Evolutionary conservation across 2,113 vertebrate species (phyloP), one percentile per base, ranked within the genome.

Genomic region (Notarius lentiginosus): DNA sequence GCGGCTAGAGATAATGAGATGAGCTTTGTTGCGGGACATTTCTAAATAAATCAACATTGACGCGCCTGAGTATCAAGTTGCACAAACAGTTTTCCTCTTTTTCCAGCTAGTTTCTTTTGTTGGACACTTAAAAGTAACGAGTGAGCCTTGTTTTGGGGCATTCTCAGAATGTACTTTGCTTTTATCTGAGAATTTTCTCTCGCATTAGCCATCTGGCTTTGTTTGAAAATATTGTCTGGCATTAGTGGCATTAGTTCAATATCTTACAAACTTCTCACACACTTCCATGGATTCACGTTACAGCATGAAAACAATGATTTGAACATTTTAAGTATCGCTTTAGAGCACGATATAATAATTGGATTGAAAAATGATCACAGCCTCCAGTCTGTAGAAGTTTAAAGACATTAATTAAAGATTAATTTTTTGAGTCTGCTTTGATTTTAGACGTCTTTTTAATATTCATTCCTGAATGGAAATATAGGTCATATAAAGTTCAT

Each of bases 371-470:
- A 30, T 2, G 1, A 7, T 18, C 17, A 51, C 27, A 83, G 49
- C 6, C 2, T 53, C 24, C 7, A 65, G 61, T 7, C 49, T 34
- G 47, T 10, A 51, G 68, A 58, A n/a, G 53, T n/a, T 55, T 61
- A 41, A 51, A 63, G 24, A 63, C 20, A 65, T 24, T n/a, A 65
- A 65, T 65, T 65, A n/a, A 65, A 65, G 8, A n/a, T 65, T 24
- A 24, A 0, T 61, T 53, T 53, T 53, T 53, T 53, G 94, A 95
- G 96, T 94, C 95, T 96, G 95, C 96, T 96, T 96, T 94, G 94
- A 95, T 96, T 96, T 96, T 96, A 53, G 11, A 11, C 9, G 7
- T 56, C 96, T 96, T 96, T 97, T 96, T 96, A 96, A 95, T 72
- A 82, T 87, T 82, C 47, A 47, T 65, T 79, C 51, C 41, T 6